Base-by-base conservation (phyloP, 92 coral and sea anemone species). In the Siderastrea siderea region DNA sequence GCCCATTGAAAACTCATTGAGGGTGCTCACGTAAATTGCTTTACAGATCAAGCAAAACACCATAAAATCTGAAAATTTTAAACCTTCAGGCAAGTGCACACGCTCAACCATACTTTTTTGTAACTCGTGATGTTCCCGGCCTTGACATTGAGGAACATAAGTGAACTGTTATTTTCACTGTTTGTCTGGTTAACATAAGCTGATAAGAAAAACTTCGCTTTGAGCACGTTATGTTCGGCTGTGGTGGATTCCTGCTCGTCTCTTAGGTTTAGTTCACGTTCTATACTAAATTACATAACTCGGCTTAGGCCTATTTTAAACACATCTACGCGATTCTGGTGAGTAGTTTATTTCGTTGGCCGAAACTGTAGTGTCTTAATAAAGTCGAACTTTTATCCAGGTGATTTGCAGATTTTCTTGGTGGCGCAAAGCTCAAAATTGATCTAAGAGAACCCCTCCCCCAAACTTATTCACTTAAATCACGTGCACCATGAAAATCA, bases 1-100 rank as follows among this genome's bases (percentile, higher is more conserved):
- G 87, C 80, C 64, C 74, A 74, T 84, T 84, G 80, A 84, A 84
- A 84, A 61, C 74, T 64, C 87, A 84, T 84, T 84, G 51, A 74
- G 86, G 38, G 55, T 58, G 68, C 46, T 19, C 68, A 55, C 77
- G 59, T 57, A 47, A 82, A 82, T 69, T 82, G 47, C 58, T 82
- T 16, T 15, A 46, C 57, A 12, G 68, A 55, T 55, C 11, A 38
- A 82, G 45, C 66, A 6, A 15, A 67, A 6, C 84, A 9, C 19
- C 47, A 49, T 15, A 13, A 67, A 53, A 51, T 6, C 47, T 4
- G 6, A 15, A 44, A 2, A 67, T 1, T 12, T 13, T 46, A 4
- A 11, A 8, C 7, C 43, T 70, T n/a, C 78, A 47, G n/a, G 26
- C 59, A 63, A 47, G 2, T 3, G 11, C 26, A 3, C 48, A 64